These are phyloP conservation scores for Archocentrus centrarchus DNA, from an alignment of 2,113 vertebrate genomes.

Conservation along the genomic window DNA sequence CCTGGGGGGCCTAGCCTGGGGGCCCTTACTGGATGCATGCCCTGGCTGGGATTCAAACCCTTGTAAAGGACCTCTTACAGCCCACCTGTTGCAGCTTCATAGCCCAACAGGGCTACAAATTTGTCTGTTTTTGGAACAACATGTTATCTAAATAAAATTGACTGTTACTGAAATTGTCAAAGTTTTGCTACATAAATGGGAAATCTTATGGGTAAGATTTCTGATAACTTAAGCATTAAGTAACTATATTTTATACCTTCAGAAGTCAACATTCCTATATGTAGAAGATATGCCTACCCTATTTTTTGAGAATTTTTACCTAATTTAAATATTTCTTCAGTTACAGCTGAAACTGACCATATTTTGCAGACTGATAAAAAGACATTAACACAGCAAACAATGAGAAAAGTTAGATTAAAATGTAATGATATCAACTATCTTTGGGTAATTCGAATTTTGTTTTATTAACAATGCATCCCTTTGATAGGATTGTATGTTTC, in stretches of 20 bases:
- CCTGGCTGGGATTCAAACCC: too few relatives aligned
- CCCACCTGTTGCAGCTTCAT: too few relatives aligned
- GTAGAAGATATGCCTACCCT: not conserved
- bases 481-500: constrained; percentile 92
- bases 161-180: not conserved
- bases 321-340: not conserved
- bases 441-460: constrained; percentile 75
- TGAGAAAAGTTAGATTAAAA: not conserved
- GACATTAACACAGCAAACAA: not conserved
- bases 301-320: not conserved
- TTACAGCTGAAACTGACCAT: not conserved
- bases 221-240: not conserved
- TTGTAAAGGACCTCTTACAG: too few relatives aligned
- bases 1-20: too few relatives aligned
- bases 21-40: too few relatives aligned
- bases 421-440: not conserved
- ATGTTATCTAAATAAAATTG: too few relatives aligned
- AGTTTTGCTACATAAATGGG: not conserved
- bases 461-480: constrained; percentile 99
- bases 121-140: too few relatives aligned
- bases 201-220: not conserved
- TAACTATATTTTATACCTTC: not conserved
- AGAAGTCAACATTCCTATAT: not conserved
- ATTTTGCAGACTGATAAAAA: not conserved
- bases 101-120: too few relatives aligned